Evolutionary conservation across 2,113 vertebrate species (phyloP).

Genomic region (Etheostoma cragini): DNA sequence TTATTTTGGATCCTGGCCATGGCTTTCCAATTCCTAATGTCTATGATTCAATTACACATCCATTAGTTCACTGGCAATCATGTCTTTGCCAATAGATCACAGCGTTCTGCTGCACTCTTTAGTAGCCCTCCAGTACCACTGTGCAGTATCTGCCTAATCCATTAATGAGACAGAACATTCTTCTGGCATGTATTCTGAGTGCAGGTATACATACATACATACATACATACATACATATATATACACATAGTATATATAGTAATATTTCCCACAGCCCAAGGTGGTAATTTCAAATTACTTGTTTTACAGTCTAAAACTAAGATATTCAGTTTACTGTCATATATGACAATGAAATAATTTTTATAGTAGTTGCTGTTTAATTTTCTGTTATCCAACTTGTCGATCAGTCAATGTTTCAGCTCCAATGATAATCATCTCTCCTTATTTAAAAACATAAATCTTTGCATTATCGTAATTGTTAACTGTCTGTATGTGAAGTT

Average conservation of each 20-base stretch:
- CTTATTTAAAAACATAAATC: not conserved
- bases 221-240: too few relatives aligned
- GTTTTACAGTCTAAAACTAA: not conserved
- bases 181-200: not conserved
- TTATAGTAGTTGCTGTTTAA: not conserved
- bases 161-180: not conserved
- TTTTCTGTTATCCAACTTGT: not conserved
- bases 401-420: not conserved
- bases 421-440: not conserved
- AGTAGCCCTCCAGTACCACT: not conserved
- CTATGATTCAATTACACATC: constrained; percentile 74
- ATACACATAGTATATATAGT: not conserved
- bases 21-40: constrained; percentile 66
- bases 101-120: not conserved
- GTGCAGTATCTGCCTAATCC: not conserved
- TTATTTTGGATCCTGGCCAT: constrained; percentile 47
- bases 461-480: not conserved
- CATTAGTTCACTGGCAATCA: constrained; percentile 75
- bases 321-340: not conserved
- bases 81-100: constrained; percentile 58
- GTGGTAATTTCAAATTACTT: not conserved
- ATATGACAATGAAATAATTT: not conserved
- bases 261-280: not conserved
- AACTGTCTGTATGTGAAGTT: not conserved
- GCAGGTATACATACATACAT: not conserved